Percentiles rank a stretch among this genome's conserved stretches.
Conservation (phyloP, 1,140 invertebrate species). For the Tetraneura akinire region DNA sequence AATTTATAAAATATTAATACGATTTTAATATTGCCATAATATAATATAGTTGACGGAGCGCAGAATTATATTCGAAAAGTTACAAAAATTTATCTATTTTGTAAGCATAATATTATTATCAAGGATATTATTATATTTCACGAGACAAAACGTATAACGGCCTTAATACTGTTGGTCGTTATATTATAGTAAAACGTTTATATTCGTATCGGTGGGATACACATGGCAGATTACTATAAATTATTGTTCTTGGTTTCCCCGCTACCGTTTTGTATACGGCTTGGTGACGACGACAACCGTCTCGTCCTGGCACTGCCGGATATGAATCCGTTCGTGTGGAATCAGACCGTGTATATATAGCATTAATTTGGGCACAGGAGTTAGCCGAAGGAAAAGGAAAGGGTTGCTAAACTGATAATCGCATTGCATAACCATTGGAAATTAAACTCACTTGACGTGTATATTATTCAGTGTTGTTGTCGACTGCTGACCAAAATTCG, state of each 20-base stretch:
- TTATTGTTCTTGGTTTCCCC: neutral
- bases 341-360: constrained; percentile 28
- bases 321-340: constrained; percentile 18
- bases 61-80: too few relatives aligned
- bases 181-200: neutral
- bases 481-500: constrained; percentile 23
- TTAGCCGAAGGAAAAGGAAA: neutral
- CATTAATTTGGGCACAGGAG: neutral
- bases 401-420: constrained; percentile 29
- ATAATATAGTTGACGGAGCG: too few relatives aligned
- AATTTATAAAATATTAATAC: too few relatives aligned
- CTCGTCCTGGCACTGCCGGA: neutral
- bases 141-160: too few relatives aligned
- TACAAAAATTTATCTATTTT: too few relatives aligned
- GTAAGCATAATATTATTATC: too few relatives aligned
- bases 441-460: constrained; percentile 40
- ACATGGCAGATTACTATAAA: constrained; percentile 15
- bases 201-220: neutral
- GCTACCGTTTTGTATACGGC: too few relatives aligned
- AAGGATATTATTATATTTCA: too few relatives aligned
- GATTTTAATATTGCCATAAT: too few relatives aligned
- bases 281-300: neutral
- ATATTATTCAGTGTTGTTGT: constrained; percentile 20
- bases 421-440: constrained; percentile 36
- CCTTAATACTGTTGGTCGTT: too few relatives aligned